Evolutionary conservation across 2,113 vertebrate species (phyloP), one percentile per base, ranked within the genome.

Genomic region (Ellobius talpinus): DNA sequence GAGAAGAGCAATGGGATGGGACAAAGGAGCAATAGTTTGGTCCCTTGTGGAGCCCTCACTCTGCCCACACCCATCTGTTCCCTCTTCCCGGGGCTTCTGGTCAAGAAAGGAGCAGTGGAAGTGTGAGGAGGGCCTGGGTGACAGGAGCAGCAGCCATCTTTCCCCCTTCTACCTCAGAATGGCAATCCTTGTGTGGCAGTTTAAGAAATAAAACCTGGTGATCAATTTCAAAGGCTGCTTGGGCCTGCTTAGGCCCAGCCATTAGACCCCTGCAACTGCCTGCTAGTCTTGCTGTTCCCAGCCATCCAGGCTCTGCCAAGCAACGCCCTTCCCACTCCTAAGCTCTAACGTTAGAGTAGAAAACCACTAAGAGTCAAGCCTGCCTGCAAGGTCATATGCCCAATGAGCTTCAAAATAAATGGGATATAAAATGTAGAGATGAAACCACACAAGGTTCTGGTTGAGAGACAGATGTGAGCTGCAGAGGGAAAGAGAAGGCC

Each of bases 51-150:
- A 23, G n/a, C 12, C 68, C 77, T 68, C 17, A 0, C 65, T 86
- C 23, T 1, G 45, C 11, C 87, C 39, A 29, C 26, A 31, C 24
- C 47, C 47, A 5, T 31, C 3, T 7, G 16, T 1, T 0, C 55
- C 16, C 29, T 2, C 5, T 36, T 55, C 63, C 29, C 0, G 0
- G 2, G n/a, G 52, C 87, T 9, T 58, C 84, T 72, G 29, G 72
- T 0, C 0, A 5, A 1, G 47, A 39, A 70, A 31, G 19, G 11
- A 0, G 0, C 42, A 24, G 0, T 1, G 1, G 1, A 33, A 82
- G 47, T 39, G 2, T 52, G 31, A 16, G 47, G 47, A 88, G 66
- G 23, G 31, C 3, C 33, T 29, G 23, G 3, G 47, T n/a, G 13
- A 55, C 7, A 29, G 50, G n/a, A 11, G 36, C 66, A 16, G 47